phyloP scores from a whole-genome alignment of 2,113 vertebrate species.

The Bagarius yarrelli region DNA sequence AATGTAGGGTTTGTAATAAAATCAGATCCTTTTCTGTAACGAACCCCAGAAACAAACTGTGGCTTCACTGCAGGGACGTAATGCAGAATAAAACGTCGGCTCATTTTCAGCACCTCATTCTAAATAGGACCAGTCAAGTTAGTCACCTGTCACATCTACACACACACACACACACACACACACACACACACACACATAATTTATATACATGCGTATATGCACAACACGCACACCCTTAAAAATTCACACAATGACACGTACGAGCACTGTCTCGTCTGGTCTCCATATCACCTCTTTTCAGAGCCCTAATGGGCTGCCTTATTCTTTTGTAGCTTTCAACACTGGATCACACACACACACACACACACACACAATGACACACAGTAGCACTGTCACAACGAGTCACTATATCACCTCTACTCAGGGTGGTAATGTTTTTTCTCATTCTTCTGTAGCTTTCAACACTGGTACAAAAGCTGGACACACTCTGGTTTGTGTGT shows the following conservation, averaged over 20 bases:
- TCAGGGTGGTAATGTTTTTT: constrained; percentile 1
- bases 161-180: neutral
- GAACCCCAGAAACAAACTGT: neutral
- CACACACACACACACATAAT: constrained; percentile 26
- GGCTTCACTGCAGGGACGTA: neutral
- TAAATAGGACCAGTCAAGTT: constrained; percentile 28
- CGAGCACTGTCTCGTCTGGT: constrained; percentile 3
- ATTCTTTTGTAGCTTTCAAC: neutral
- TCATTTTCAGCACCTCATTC: constrained; percentile 19
- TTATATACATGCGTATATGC: too few relatives aligned
- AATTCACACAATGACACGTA: neutral
- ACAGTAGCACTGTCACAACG: constrained; percentile 2
- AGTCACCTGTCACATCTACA: neutral
- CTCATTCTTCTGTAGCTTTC: neutral
- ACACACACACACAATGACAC: too few relatives aligned
- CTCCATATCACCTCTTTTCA: neutral
- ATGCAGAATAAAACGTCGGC: neutral
- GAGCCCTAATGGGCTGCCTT: neutral
- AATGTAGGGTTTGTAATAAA: too few relatives aligned
- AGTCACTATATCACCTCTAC: neutral
- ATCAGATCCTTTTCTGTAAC: neutral
- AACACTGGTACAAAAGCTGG: neutral
- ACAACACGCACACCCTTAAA: constrained; percentile 10
- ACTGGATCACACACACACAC: neutral
- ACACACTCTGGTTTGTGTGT: neutral